Base-by-base conservation (phyloP, 2,113 vertebrate species). In the Centrocercus urophasianus region DNA sequence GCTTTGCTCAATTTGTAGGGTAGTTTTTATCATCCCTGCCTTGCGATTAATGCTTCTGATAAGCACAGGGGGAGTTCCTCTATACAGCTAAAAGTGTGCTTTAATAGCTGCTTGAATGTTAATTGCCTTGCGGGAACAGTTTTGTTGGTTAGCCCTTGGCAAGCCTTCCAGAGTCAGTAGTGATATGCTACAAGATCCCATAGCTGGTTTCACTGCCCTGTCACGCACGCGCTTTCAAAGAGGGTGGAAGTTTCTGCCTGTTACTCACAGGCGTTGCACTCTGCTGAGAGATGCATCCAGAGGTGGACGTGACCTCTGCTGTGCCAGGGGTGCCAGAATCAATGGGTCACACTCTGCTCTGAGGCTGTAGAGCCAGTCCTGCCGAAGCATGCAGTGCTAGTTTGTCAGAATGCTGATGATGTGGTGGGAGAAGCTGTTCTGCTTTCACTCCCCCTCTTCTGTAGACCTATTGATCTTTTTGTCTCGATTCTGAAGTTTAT, bases 331-430 rank as follows among this genome's bases (percentile, higher is more conserved):
- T 66, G 84, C 57, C 13, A 32, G 67, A 89, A 90, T 83, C 70
- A 78, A 30, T 72, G 52, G 38, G 57, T 78, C 63, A 32, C 1
- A 10, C 43, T 72, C 78, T 72, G 47, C 28, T 84, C 52, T 66
- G 82, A 85, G 27, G 14, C 2, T 65, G 21, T 25, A 48, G 63
- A 87, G 40, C 43, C 40, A 43, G 25, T 36, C 17, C 47, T 61
- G 4, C 38, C n/a, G 48, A 85, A 70, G 81, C 63, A n/a, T 1
- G 1, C 1, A 0, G 24, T 76, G 48, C 74, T 80, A 36, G 61
- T 79, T 85, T 94, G 74, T 85, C 78, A 94, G 74, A 63, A 40
- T 85, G 75, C 91, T 87, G 81, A 47, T 85, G 76, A 73, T 61
- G 14, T 5, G 7, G 19, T 95, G 67, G 66, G 43, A 91, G 40